Percentiles rank a stretch among this genome's conserved stretches.
Conservation (phyloP, 2,113 vertebrate species). For the Platichthys stellatus region DNA sequence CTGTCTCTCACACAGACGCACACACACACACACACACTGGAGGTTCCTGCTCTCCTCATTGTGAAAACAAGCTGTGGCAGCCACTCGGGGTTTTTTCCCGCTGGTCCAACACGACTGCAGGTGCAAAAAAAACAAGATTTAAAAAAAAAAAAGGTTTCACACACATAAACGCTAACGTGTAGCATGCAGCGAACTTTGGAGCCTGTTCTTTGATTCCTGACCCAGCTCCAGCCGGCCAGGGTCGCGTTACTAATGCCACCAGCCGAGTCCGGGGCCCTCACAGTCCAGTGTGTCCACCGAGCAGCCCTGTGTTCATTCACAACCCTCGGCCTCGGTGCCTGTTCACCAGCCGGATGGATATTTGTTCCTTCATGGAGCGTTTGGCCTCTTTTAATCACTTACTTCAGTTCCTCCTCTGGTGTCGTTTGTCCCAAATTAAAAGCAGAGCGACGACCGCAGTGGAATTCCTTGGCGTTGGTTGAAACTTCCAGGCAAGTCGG, state of each 20-base stretch:
- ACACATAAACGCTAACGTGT: background rate
- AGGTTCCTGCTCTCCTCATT: no score
- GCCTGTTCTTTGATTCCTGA: slow-evolving; percentile 43
- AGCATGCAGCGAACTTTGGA: slow-evolving; percentile 39
- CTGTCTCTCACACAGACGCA: no score
- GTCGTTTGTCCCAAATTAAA: slow-evolving; percentile 60
- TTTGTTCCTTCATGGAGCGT: slow-evolving; percentile 52
- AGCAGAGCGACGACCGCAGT: slow-evolving; percentile 12
- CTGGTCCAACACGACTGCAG: slow-evolving; percentile 22
- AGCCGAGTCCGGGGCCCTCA: slow-evolving; percentile 55
- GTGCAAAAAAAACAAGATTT: slow-evolving; percentile 50
- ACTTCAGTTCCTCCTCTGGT: slow-evolving; percentile 31
- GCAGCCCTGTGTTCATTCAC: slow-evolving; percentile 36
- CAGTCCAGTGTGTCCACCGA: slow-evolving; percentile 40
- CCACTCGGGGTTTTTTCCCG: no score
- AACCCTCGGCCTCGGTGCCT: slow-evolving; percentile 17
- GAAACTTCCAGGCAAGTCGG: slow-evolving; percentile 35
- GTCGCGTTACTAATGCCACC: slow-evolving; percentile 58
- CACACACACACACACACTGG: background rate
- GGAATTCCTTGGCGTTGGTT: slow-evolving; percentile 46
- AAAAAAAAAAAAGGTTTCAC: background rate
- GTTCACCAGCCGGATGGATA: slow-evolving; percentile 53
- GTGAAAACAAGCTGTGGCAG: no score
- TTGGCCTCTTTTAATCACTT: slow-evolving; percentile 49
- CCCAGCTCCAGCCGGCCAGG: slow-evolving; percentile 21